A percentile compares a stretch with the other conserved stretches of the same genome.
phyloP scores from a whole-genome alignment of 2,797 vertebrate genomes.

The Tokudaia tokunoshimensis region DNA sequence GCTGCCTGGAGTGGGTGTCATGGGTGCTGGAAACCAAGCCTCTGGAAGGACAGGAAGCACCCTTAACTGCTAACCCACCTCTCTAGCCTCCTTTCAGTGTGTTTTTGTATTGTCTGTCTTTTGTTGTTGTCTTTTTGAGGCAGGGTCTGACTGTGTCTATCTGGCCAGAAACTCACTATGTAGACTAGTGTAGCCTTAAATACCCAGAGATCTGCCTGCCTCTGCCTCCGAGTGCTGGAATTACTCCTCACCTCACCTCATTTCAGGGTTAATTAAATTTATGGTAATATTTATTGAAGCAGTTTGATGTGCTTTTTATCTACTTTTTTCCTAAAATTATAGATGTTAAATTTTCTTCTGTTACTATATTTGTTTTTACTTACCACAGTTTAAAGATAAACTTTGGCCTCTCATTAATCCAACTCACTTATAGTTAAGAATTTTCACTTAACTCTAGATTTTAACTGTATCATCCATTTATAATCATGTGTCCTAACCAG shows the following conservation, averaged over 20 bases:
- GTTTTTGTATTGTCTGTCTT: not conserved
- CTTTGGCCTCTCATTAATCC: constrained; percentile 51
- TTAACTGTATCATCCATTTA: constrained; percentile 52
- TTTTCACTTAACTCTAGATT: constrained; percentile 59
- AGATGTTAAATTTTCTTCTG: constrained; percentile 21
- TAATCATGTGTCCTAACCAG: constrained; percentile 1
- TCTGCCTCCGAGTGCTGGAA: not conserved
- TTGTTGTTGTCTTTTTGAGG: not conserved
- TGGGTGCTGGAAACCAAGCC: not conserved
- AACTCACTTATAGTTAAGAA: constrained; percentile 49
- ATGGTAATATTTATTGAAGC: constrained; percentile 46
- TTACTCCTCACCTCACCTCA: not conserved
- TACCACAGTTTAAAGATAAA: not conserved
- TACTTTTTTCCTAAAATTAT: constrained; percentile 56
- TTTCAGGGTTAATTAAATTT: constrained; percentile 59
- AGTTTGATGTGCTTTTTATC: constrained; percentile 49
- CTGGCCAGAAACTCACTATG: not conserved
- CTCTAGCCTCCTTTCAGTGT: too few species aligned
- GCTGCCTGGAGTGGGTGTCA: fast-evolving
- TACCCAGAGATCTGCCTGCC: not conserved
- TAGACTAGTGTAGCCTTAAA: not conserved
- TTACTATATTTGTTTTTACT: constrained; percentile 32
- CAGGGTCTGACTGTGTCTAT: not conserved
- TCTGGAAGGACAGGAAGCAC: not conserved
- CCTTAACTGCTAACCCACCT: not conserved